Evolutionary conservation across 2,113 vertebrate species (phyloP).

Genomic region (Cyphomyrus plagiostoma): DNA sequence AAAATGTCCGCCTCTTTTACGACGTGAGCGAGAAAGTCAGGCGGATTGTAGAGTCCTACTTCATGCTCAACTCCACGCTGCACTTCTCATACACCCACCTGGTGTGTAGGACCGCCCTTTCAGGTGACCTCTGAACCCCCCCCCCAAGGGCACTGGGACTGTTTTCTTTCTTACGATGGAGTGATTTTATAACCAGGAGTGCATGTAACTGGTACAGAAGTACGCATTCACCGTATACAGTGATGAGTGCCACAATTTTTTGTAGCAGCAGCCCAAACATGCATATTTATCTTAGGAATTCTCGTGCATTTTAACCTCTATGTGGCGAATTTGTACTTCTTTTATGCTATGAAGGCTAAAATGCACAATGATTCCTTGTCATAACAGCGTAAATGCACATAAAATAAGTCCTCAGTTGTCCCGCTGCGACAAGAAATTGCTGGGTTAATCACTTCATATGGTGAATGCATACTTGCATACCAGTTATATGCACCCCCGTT

Average conservation of each 20-base stretch:
- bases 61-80: conserved; percentile 84
- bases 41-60: conserved; percentile 82
- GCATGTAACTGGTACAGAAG: too few species aligned
- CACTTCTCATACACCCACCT: conserved; percentile 97
- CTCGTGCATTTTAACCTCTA: not conserved
- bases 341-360: not conserved
- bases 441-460: too few species aligned
- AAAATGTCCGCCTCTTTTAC: conserved; percentile 85
- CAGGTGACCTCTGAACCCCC: conserved; percentile 55
- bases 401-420: too few species aligned
- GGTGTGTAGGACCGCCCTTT: conserved; percentile 87
- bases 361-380: not conserved
- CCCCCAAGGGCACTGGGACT: not conserved
- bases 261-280: not conserved
- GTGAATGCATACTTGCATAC: too few species aligned
- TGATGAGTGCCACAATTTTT: not conserved
- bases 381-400: too few species aligned
- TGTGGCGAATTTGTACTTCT: not conserved
- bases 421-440: too few species aligned
- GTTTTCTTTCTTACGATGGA: not conserved
- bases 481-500: not conserved
- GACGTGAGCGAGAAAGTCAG: conserved; percentile 86
- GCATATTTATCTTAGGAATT: not conserved
- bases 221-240: not conserved
- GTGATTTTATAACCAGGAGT: not conserved